Base-by-base conservation (phyloP, 2,113 vertebrate genomes). In the Ardeotis arabs region DNA sequence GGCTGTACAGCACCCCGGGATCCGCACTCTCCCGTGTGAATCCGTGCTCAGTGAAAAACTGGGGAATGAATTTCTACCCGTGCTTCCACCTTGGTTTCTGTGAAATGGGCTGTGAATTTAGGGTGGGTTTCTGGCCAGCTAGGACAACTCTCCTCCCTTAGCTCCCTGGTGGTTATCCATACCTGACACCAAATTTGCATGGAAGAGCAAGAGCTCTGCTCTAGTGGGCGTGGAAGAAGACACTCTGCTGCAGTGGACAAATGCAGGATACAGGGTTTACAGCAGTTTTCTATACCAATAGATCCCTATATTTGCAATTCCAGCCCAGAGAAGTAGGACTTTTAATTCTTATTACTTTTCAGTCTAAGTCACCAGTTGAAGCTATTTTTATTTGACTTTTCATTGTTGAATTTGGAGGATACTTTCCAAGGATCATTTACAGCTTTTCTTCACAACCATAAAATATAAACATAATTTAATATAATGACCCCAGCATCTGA, bases 1-100 rank as follows among this genome's bases (percentile, higher is more conserved):
- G 33, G 20, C 23, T 69, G 16, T 10, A 55, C 33, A 85, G 19
- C 33, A 66, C 10, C 27, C n/a, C 24, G 49, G 64, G 39, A 84
- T 63, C 7, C 3, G 3, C 37, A 31, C 5, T 66, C 2, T n/a
- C 8, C 12, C 2, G 0, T 10, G 8, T 33, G 50, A 92, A 84
- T 27, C 47, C 59, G 35, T 35, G 24, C 27, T 55, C 5, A 2
- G 41, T 49, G 52, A 37, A 25, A 49, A 22, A 37, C 20, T 2
- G 3, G 12, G 52, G 37, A n/a, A 18, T 1, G 3, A 33, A 49
- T 93, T 94, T 59, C 63, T 35, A 25, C 8, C 55, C 44, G 14
- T 23, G n/a, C 22, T 87, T 79, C n/a, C 18, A 55, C 28, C 9
- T 21, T 77, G 59, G 7, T 13, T 47, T 81, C 50, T 66, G 10